Evolutionary conservation across 1,140 invertebrate species (phyloP).

Genomic region (Drosophila mauritiana): DNA sequence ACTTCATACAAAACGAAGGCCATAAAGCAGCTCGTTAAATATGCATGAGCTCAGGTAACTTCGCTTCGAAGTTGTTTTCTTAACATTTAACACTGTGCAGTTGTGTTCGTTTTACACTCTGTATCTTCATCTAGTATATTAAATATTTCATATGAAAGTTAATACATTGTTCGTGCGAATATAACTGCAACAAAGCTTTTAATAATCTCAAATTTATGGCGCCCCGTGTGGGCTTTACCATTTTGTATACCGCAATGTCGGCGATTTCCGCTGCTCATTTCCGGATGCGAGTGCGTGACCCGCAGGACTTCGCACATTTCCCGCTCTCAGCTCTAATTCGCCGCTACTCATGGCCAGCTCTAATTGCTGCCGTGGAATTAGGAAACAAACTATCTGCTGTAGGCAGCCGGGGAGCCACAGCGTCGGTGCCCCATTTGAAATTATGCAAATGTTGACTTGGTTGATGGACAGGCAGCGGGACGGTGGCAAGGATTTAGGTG

Average conservation of each 20-base stretch:
- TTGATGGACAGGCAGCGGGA: slow-evolving; percentile 3
- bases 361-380: slow-evolving; percentile 52
- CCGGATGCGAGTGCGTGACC: slow-evolving; percentile 46
- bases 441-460: slow-evolving; percentile 61
- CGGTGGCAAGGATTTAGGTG: not conserved
- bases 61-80: not conserved
- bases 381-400: slow-evolving; percentile 9
- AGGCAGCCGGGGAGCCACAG: slow-evolving; percentile 4
- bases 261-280: slow-evolving; percentile 57
- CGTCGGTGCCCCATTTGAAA: slow-evolving; percentile 34
- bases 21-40: not conserved
- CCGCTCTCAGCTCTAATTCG: slow-evolving; percentile 15
- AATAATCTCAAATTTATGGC: slow-evolving; percentile 3
- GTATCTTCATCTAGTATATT: too few species aligned
- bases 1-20: slow-evolving; percentile 5
- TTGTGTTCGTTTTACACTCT: not conserved
- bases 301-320: slow-evolving; percentile 11
- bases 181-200: too few species aligned
- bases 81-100: too few species aligned
- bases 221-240: slow-evolving; percentile 23
- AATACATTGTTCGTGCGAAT: too few species aligned
- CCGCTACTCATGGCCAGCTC: slow-evolving; percentile 20
- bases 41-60: not conserved
- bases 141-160: too few species aligned
- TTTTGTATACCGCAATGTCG: slow-evolving; percentile 40